These are phyloP conservation scores for Pyxicephalus adspersus DNA, from an alignment of 2,113 vertebrate genomes.

Conservation along the genomic window DNA sequence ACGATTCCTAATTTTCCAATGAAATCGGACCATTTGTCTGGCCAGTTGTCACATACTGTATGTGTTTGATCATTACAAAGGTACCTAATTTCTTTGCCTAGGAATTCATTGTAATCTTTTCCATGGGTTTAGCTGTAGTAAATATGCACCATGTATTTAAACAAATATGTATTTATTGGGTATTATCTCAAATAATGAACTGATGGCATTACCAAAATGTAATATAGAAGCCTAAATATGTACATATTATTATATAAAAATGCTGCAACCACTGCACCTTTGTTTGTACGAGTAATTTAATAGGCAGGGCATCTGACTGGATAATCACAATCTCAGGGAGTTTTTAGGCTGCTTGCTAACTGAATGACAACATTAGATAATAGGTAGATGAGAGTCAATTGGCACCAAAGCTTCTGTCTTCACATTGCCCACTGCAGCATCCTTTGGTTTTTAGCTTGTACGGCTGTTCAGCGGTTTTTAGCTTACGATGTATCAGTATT, in stretches of 20 bases:
- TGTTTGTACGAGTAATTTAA: background rate
- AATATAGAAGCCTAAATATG: background rate
- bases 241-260: background rate
- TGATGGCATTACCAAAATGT: background rate
- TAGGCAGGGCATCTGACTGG: background rate
- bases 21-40: too few relatives aligned
- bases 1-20: too few relatives aligned
- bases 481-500: background rate
- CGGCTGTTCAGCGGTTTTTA: slow-evolving; percentile 11
- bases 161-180: too few relatives aligned
- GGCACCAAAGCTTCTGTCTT: slow-evolving; percentile 5
- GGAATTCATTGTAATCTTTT: too few relatives aligned
- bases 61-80: too few relatives aligned
- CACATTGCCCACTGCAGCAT: background rate
- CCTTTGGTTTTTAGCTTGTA: background rate
- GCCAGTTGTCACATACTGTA: too few relatives aligned
- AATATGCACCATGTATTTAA: too few relatives aligned
- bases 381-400: slow-evolving; percentile 20
- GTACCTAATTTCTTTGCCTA: too few relatives aligned
- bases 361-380: slow-evolving; percentile 25
- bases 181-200: background rate
- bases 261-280: background rate
- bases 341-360: slow-evolving; percentile 5
- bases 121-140: too few relatives aligned
- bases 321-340: background rate